A percentile compares a stretch with the other conserved stretches of the same genome.
Evolutionary conservation across 2,797 vertebrate species (phyloP).

Genomic region (Thunnus albacares): DNA sequence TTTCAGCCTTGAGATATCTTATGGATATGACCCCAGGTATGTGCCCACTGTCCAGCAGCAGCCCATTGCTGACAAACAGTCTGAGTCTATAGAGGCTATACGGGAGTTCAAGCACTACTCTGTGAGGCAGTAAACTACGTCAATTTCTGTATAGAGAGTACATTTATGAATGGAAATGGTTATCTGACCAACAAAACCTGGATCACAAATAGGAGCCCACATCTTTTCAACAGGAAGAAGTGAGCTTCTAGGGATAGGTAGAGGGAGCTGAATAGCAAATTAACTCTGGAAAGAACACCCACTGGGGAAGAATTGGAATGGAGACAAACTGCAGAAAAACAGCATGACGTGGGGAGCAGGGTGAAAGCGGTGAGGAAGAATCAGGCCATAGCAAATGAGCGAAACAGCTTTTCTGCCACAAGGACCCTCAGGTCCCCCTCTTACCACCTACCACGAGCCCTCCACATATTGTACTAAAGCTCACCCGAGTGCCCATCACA

Average conservation of each 20-base stretch:
- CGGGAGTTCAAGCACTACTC: slow-evolving; percentile 1
- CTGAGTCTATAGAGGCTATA: slow-evolving; percentile 3
- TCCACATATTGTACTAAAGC: slow-evolving; percentile 10
- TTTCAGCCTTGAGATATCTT: background rate
- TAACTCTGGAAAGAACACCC: slow-evolving; percentile 31
- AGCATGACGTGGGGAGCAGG: slow-evolving; percentile 14
- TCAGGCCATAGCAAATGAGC: slow-evolving; percentile 32
- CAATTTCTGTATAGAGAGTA: slow-evolving; percentile 8
- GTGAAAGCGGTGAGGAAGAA: slow-evolving; percentile 35
- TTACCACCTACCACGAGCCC: slow-evolving; percentile 34
- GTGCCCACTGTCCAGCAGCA: background rate
- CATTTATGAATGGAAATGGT: slow-evolving; percentile 27
- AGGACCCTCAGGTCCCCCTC: slow-evolving; percentile 27
- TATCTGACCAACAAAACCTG: slow-evolving; percentile 16
- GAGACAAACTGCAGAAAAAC: slow-evolving; percentile 39
- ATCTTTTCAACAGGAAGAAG: slow-evolving; percentile 28
- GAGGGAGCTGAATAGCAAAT: slow-evolving; percentile 43
- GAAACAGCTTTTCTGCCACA: slow-evolving; percentile 26
- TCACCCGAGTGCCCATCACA: slow-evolving; percentile 37
- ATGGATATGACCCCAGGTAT: background rate
- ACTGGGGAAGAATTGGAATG: slow-evolving; percentile 27
- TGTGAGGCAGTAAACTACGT: slow-evolving; percentile 1
- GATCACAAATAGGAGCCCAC: slow-evolving; percentile 20
- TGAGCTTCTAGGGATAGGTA: slow-evolving; percentile 9
- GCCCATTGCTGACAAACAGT: background rate